A percentile compares a stretch with the other conserved stretches of the same genome.
Evolutionary conservation across 1,140 invertebrate species (phyloP).

Genomic region (Branchinecta lindahli): DNA sequence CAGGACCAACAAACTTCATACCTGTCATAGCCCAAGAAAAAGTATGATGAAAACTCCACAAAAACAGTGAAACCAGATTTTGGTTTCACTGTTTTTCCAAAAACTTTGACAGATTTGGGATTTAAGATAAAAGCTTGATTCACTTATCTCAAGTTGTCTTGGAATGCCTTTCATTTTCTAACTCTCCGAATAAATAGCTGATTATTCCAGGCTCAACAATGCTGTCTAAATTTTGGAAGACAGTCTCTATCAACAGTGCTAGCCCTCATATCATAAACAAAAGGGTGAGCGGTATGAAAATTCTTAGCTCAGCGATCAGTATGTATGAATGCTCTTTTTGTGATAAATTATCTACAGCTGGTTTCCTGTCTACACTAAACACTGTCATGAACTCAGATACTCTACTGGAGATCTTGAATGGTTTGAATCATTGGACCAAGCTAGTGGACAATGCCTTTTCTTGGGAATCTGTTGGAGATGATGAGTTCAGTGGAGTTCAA

Average conservation of each 20-base stretch:
- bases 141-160: too few relatives aligned
- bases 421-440: background rate
- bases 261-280: slow-evolving; percentile 2
- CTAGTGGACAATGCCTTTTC: background rate
- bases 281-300: background rate
- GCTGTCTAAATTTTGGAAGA: background rate
- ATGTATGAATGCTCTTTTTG: background rate
- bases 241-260: background rate
- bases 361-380: background rate
- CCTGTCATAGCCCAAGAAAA: too few relatives aligned
- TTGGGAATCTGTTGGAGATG: background rate
- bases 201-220: background rate
- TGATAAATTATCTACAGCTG: background rate
- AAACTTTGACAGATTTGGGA: too few relatives aligned
- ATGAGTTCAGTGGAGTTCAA: background rate
- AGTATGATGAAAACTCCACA: too few relatives aligned
- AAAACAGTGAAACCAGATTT: too few relatives aligned
- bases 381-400: background rate
- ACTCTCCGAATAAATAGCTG: too few relatives aligned
- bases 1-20: too few relatives aligned
- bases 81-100: too few relatives aligned
- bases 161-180: too few relatives aligned
- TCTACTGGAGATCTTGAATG: background rate
- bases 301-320: background rate
- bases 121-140: too few relatives aligned